Conservation (phyloP, 2,888 invertebrate species). For the Drosophila suboccidentalis region DNA sequence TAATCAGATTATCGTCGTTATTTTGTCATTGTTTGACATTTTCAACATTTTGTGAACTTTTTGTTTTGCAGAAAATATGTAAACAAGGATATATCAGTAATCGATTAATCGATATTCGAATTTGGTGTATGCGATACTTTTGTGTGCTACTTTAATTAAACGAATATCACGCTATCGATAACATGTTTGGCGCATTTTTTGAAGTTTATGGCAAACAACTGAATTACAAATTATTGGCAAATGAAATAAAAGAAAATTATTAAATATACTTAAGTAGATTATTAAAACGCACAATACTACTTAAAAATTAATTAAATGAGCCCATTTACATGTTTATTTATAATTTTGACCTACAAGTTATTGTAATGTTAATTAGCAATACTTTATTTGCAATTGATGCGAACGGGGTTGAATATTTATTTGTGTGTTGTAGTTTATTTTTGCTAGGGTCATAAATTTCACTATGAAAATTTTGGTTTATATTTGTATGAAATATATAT, state of each 20-base stretch:
- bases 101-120: conserved; percentile 9
- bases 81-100: conserved; percentile 5
- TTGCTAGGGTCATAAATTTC: too few species aligned
- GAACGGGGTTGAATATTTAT: too few species aligned
- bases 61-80: background rate
- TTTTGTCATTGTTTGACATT: conserved; percentile 11
- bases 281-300: background rate
- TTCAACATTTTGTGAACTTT: conserved; percentile 9
- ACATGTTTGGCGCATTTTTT: conserved; percentile 7
- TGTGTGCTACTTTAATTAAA: background rate
- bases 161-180: conserved; percentile 3
- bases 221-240: background rate
- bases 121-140: conserved; percentile 7
- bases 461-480: too few species aligned
- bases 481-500: too few species aligned
- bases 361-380: too few species aligned
- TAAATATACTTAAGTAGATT: background rate
- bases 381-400: too few species aligned
- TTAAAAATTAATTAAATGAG: background rate
- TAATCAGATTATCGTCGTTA: background rate
- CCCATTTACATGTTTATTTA: background rate
- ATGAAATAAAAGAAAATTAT: background rate
- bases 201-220: background rate
- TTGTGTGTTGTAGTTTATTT: too few species aligned
- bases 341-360: too few species aligned